phyloP scores from a whole-genome alignment of 2,888 invertebrate species.

The Augiades crinisus region DNA sequence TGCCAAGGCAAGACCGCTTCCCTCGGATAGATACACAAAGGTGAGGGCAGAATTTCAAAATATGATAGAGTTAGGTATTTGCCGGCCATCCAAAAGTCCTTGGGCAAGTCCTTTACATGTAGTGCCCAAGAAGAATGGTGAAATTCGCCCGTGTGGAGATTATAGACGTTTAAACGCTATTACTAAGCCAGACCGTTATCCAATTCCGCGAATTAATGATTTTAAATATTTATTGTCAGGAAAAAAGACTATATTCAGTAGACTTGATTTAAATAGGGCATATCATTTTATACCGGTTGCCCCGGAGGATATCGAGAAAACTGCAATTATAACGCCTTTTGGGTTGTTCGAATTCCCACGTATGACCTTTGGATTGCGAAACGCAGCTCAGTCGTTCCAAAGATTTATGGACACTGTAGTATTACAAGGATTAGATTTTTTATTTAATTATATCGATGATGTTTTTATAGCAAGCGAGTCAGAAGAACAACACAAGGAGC shows the following conservation, averaged over 20 bases:
- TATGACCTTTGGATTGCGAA: neutral
- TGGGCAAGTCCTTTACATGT: conserved; percentile 21
- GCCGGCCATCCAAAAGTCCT: conserved; percentile 8
- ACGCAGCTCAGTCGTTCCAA: neutral
- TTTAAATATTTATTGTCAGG: neutral
- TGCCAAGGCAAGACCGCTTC: too few species aligned
- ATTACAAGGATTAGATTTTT: neutral
- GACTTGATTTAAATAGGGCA: neutral
- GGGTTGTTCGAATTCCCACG: neutral
- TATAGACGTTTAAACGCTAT: conserved; percentile 16
- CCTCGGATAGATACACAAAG: conserved; percentile 8
- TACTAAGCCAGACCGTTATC: conserved; percentile 2
- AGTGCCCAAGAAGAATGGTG: conserved; percentile 12
- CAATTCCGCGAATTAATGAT: neutral
- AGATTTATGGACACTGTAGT: conserved; percentile 1
- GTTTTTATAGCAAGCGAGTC: conserved; percentile 5
- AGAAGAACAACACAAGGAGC: neutral
- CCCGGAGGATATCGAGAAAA: conserved; percentile 5
- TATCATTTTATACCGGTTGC: conserved; percentile 3
- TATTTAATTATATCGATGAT: conserved; percentile 11
- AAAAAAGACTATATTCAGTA: conserved; percentile 3
- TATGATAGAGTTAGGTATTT: conserved; percentile 19
- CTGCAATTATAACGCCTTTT: neutral
- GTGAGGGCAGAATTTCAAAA: conserved; percentile 14
- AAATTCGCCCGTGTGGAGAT: conserved; percentile 8